Percentiles rank a stretch among this genome's conserved stretches.
These are phyloP conservation scores for Hestina assimilis DNA, from an alignment of 1,140 invertebrate genomes.

Conservation along the genomic window DNA sequence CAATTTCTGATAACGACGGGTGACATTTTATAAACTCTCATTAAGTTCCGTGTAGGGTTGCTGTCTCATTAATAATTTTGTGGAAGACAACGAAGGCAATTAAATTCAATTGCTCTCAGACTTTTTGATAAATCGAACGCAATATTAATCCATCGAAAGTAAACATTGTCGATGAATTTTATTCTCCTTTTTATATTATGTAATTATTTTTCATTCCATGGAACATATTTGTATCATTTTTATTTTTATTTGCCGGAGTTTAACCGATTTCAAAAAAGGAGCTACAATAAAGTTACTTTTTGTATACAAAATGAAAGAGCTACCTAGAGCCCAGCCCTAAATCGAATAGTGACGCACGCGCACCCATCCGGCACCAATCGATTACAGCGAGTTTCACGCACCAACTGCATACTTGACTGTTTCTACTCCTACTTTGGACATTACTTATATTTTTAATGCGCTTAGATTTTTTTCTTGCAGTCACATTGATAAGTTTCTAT, in stretches of 20 bases:
- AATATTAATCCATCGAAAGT: no score
- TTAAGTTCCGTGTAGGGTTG: neutral
- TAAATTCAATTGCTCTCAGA: neutral
- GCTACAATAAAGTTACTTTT: no score
- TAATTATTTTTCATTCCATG: no score
- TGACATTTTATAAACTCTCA: conserved; percentile 3
- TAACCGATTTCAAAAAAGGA: no score
- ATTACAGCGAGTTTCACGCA: conserved; percentile 50
- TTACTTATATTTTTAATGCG: neutral
- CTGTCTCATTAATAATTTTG: neutral
- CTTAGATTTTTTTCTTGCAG: neutral
- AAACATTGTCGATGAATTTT: neutral
- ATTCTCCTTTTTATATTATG: neutral
- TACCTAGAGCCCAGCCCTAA: conserved; percentile 9
- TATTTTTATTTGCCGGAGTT: no score
- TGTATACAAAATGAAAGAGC: no score
- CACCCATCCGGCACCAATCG: conserved; percentile 55
- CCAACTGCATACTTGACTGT: conserved; percentile 48
- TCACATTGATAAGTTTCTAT: neutral
- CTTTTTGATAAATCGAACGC: neutral
- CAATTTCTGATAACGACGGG: neutral
- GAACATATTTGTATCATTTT: no score
- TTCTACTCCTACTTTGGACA: conserved; percentile 25
- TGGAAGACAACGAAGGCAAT: neutral
- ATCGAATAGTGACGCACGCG: conserved; percentile 38